These are phyloP conservation scores for Chaetophractus vellerosus DNA, from an alignment of 2,797 vertebrate genomes.

Conservation along the genomic window DNA sequence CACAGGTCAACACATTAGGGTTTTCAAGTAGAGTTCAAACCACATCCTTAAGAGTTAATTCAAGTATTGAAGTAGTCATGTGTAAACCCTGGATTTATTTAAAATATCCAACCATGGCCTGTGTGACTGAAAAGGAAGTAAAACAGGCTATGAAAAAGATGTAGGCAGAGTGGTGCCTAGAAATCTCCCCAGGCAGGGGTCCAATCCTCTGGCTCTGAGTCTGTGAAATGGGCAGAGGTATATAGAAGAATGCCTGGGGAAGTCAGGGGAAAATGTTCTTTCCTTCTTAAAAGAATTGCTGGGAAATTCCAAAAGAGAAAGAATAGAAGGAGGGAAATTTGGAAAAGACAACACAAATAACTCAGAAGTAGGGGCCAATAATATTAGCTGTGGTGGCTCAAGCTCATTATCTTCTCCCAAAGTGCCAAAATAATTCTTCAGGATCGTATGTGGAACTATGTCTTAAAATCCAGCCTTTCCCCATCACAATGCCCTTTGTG, in stretches of 20 bases:
- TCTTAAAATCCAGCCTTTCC: conserved; percentile 68
- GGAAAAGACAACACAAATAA: conserved; percentile 26
- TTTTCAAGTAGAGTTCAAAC: conserved; percentile 56
- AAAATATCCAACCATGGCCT: neutral
- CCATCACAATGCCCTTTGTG: neutral
- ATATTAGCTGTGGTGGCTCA: neutral
- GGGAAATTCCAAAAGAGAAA: neutral
- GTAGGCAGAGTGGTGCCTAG: neutral
- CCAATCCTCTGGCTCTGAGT: neutral
- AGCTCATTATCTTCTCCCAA: neutral
- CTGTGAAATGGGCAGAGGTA: neutral
- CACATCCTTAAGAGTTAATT: conserved; percentile 42
- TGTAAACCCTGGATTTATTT: neutral
- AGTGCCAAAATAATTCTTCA: neutral
- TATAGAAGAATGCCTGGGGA: neutral
- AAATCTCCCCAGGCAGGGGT: neutral
- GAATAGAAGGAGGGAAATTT: conserved; percentile 1
- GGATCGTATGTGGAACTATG: conserved; percentile 47
- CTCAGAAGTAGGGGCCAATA: conserved; percentile 37
- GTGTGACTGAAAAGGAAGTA: conserved; percentile 13
- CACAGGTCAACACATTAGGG: neutral
- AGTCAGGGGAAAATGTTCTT: neutral
- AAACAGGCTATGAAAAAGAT: neutral
- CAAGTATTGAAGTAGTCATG: neutral
- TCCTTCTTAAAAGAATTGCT: conserved; percentile 32